A percentile compares a stretch with the other conserved stretches of the same genome.
Conservation (phyloP, 2,888 invertebrate genomes). For the Entomobrya proxima region DNA sequence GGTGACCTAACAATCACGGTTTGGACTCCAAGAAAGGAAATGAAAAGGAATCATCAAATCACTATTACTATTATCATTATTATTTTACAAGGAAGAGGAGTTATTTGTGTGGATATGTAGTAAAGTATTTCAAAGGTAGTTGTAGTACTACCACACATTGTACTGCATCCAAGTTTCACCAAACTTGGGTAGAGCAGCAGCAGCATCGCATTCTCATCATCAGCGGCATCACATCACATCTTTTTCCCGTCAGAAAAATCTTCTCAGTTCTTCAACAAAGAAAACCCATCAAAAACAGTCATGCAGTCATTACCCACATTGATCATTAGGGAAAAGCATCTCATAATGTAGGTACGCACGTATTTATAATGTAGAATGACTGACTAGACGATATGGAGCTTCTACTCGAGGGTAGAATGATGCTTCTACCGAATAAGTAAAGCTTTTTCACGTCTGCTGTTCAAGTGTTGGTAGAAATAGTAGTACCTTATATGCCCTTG, state of each 20-base stretch:
- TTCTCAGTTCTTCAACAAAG: conserved; percentile 35
- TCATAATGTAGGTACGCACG: neutral
- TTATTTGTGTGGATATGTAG: neutral
- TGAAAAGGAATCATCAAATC: conserved; percentile 46
- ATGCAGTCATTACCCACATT: conserved; percentile 43
- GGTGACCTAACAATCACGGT: conserved; percentile 45
- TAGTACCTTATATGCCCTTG: neutral
- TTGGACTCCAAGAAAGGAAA: conserved; percentile 36
- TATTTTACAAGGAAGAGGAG: conserved; percentile 31
- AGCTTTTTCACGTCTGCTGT: conserved; percentile 1
- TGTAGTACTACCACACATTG: neutral
- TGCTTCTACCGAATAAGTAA: neutral
- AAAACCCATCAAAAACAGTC: conserved; percentile 47
- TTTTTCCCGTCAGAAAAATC: conserved; percentile 36
- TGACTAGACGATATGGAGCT: neutral
- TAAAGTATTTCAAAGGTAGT: neutral
- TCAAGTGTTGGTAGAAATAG: neutral
- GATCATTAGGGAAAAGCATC: conserved; percentile 42
- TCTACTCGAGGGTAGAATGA: neutral
- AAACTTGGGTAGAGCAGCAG: too few species aligned
- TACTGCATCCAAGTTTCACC: too few species aligned
- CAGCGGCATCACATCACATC: conserved; percentile 16
- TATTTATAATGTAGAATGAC: neutral
- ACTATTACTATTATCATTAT: conserved; percentile 20
- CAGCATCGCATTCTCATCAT: neutral